Conservation (phyloP, 2,797 vertebrate species). For the Argentina silus region DNA sequence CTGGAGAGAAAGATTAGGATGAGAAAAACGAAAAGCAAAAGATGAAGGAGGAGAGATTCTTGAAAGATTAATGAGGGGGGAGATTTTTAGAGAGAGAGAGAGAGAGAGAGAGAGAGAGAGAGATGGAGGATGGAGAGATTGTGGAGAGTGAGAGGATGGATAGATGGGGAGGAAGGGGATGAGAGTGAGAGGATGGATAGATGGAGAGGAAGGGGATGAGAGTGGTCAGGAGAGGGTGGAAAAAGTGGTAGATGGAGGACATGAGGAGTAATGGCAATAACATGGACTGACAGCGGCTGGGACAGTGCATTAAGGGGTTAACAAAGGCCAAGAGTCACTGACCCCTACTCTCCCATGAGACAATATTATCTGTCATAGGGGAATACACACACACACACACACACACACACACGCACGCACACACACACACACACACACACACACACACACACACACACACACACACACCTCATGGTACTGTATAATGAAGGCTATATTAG, state of each 20-base stretch:
- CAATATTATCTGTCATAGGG: constrained; percentile 63
- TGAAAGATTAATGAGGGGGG: constrained; percentile 15
- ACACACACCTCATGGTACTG: background rate
- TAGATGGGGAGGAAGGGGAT: constrained; percentile 17
- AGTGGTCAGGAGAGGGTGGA: constrained; percentile 21
- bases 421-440: constrained; percentile 28
- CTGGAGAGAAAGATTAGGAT: background rate
- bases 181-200: constrained; percentile 29
- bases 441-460: constrained; percentile 47
- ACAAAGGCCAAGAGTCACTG: constrained; percentile 72
- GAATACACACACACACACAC: constrained; percentile 47
- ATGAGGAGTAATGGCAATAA: constrained; percentile 79
- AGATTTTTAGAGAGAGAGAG: constrained; percentile 28
- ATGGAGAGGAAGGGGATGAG: constrained; percentile 40
- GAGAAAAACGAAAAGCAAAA: constrained; percentile 10
- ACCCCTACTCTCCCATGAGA: constrained; percentile 69
- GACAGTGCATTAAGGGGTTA: constrained; percentile 79
- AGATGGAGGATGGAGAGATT: constrained; percentile 21
- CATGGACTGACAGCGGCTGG: constrained; percentile 78
- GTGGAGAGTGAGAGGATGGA: constrained; percentile 31
- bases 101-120: constrained; percentile 14
- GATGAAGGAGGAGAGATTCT: constrained; percentile 5
- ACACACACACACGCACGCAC: constrained; percentile 43
- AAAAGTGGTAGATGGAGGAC: constrained; percentile 30
- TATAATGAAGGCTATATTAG: background rate